phyloP scores from a whole-genome alignment of 2,888 invertebrate genomes.

The Polyploca ridens region DNA sequence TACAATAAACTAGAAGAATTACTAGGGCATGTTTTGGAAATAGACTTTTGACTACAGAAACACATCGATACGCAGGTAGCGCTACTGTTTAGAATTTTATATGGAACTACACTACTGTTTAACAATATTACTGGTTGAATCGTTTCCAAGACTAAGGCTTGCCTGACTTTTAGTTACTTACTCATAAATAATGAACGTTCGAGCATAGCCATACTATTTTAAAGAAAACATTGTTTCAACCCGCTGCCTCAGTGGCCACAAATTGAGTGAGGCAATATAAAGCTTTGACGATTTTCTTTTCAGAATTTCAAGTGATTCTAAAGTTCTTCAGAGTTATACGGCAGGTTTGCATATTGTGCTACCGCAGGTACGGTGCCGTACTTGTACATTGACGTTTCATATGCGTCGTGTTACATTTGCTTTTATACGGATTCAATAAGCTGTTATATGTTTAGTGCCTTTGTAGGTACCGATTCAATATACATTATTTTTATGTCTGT shows the following conservation, averaged over 20 bases:
- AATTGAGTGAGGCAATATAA: conserved; percentile 72
- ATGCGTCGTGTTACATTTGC: conserved; percentile 1
- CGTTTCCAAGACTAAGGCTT: too few relatives aligned
- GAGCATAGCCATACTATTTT: background rate
- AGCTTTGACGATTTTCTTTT: conserved; percentile 82
- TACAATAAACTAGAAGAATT: too few relatives aligned
- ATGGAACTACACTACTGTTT: too few relatives aligned
- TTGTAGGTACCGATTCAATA: too few relatives aligned
- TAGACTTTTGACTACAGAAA: too few relatives aligned
- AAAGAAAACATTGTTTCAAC: background rate
- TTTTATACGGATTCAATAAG: background rate
- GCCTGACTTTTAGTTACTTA: too few relatives aligned
- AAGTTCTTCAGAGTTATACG: conserved; percentile 68
- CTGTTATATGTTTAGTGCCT: too few relatives aligned
- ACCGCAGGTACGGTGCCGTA: background rate
- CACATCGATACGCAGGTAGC: too few relatives aligned
- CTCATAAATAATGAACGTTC: background rate
- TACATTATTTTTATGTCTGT: too few relatives aligned
- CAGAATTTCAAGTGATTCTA: conserved; percentile 78
- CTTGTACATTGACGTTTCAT: background rate
- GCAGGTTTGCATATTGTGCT: conserved; percentile 46
- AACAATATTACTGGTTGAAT: too few relatives aligned
- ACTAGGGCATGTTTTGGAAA: too few relatives aligned
- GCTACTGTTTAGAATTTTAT: too few relatives aligned
- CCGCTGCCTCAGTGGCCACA: conserved; percentile 46